These are phyloP conservation scores for Drosophila prosaltans DNA, from an alignment of 1,140 invertebrate species.

Conservation along the genomic window DNA sequence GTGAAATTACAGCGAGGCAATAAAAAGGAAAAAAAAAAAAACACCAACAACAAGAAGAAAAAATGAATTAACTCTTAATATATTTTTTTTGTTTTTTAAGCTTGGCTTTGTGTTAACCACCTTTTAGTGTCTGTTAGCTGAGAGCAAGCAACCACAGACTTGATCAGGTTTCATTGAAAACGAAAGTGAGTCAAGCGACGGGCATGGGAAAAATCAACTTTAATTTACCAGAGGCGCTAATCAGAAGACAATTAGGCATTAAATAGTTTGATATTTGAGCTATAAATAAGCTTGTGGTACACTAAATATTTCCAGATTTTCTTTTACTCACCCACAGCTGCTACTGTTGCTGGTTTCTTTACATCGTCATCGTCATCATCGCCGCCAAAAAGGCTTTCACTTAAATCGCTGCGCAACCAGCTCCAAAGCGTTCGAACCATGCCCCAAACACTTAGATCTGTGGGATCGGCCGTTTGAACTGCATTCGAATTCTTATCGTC, in stretches of 20 bases:
- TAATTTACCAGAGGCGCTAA: slow-evolving; percentile 40
- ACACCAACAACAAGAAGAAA: neutral
- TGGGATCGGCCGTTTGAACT: slow-evolving; percentile 55
- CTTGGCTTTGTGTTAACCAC: slow-evolving; percentile 55
- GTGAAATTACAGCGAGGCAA: slow-evolving; percentile 67
- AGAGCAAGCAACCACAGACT: neutral
- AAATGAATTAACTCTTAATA: neutral
- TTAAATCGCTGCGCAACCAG: slow-evolving; percentile 74
- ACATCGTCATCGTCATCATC: slow-evolving; percentile 53
- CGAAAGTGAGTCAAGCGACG: slow-evolving; percentile 61
- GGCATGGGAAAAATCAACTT: neutral
- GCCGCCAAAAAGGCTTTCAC: slow-evolving; percentile 73
- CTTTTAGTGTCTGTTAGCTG: slow-evolving; percentile 42
- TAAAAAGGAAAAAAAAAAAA: slow-evolving; percentile 32
- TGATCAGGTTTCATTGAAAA: slow-evolving; percentile 70
- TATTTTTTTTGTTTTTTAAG: slow-evolving; percentile 27
- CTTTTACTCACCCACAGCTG: slow-evolving; percentile 62
- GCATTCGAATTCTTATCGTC: slow-evolving; percentile 60
- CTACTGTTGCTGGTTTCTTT: slow-evolving; percentile 48
- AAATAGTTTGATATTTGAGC: neutral
- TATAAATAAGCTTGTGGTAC: neutral
- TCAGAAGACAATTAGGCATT: slow-evolving; percentile 42
- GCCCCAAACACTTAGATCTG: slow-evolving; percentile 77
- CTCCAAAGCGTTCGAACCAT: slow-evolving; percentile 72
- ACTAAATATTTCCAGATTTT: slow-evolving; percentile 9